A percentile compares a stretch with the other conserved stretches of the same genome.
These are phyloP conservation scores for Laupala kohalensis DNA, from an alignment of 1,140 invertebrate genomes.

Conservation along the genomic window DNA sequence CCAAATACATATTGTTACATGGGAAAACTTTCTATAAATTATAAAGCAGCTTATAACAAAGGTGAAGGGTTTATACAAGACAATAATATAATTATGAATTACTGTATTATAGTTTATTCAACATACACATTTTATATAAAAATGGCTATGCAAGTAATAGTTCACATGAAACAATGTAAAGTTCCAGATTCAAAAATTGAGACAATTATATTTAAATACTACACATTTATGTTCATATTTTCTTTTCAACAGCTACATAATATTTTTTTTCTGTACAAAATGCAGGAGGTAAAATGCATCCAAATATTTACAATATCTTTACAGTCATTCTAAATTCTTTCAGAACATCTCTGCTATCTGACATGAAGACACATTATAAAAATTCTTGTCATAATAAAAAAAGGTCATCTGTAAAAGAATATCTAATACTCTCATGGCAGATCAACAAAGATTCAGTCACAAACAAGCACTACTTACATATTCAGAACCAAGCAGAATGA, in stretches of 20 bases:
- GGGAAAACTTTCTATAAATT: too few species aligned
- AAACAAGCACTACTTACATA: slow-evolving; percentile 8
- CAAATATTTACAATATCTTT: slow-evolving; percentile 14
- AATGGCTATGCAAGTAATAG: neutral
- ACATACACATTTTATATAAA: neutral
- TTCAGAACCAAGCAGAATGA: neutral
- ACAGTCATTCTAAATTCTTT: neutral
- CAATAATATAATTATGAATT: too few species aligned
- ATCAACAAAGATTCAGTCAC: slow-evolving; percentile 4
- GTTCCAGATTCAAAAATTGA: neutral
- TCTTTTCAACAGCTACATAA: neutral
- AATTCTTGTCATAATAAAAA: slow-evolving; percentile 8
- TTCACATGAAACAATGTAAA: neutral
- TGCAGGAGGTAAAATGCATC: slow-evolving; percentile 11
- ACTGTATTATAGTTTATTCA: neutral
- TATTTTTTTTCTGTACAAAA: slow-evolving; percentile 12
- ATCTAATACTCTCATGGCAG: slow-evolving; percentile 5
- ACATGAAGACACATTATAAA: slow-evolving; percentile 7
- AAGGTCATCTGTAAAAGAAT: slow-evolving; percentile 3
- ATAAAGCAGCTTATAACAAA: too few species aligned
- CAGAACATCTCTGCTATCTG: neutral
- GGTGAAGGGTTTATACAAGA: too few species aligned
- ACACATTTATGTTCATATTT: neutral
- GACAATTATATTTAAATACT: neutral
- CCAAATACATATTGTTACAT: too few species aligned